phyloP scores from a whole-genome alignment of 2,797 vertebrate species.

The Sorex maritimensis region DNA sequence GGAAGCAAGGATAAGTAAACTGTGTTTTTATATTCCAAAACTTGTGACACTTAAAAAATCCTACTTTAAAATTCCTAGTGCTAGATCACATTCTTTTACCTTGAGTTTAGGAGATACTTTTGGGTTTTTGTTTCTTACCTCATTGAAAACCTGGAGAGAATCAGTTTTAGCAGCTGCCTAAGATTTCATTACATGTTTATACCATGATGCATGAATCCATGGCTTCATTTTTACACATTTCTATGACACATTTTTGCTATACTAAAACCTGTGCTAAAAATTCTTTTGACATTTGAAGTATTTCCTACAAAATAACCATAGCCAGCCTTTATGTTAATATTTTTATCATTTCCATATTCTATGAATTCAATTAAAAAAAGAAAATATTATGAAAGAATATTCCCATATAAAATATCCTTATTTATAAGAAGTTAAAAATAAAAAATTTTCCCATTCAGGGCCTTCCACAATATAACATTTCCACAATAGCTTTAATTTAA shows the following conservation, averaged over 20 bases:
- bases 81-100: slow-evolving; percentile 33
- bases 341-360: slow-evolving; percentile 68
- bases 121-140: neutral
- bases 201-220: slow-evolving; percentile 52
- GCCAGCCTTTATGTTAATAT: slow-evolving; percentile 72
- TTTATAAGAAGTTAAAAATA: slow-evolving; percentile 40
- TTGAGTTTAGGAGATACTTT: neutral
- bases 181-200: slow-evolving; percentile 58
- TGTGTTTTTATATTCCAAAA: slow-evolving; percentile 14
- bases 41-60: slow-evolving; percentile 38
- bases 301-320: slow-evolving; percentile 74
- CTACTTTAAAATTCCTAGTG: neutral
- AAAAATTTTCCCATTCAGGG: neutral
- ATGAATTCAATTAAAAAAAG: slow-evolving; percentile 38
- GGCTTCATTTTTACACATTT: slow-evolving; percentile 64
- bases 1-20: slow-evolving; percentile 55
- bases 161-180: slow-evolving; percentile 65
- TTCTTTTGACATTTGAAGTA: slow-evolving; percentile 76
- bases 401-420: neutral
- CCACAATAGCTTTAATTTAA: slow-evolving; percentile 38
- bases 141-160: slow-evolving; percentile 63
- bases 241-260: slow-evolving; percentile 47
- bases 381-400: slow-evolving; percentile 57
- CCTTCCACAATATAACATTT: neutral
- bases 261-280: slow-evolving; percentile 73